Percentiles rank a stretch among this genome's conserved stretches.
These are phyloP conservation scores for Apodemus sylvaticus DNA, from an alignment of 2,113 vertebrate species.

Conservation along the genomic window DNA sequence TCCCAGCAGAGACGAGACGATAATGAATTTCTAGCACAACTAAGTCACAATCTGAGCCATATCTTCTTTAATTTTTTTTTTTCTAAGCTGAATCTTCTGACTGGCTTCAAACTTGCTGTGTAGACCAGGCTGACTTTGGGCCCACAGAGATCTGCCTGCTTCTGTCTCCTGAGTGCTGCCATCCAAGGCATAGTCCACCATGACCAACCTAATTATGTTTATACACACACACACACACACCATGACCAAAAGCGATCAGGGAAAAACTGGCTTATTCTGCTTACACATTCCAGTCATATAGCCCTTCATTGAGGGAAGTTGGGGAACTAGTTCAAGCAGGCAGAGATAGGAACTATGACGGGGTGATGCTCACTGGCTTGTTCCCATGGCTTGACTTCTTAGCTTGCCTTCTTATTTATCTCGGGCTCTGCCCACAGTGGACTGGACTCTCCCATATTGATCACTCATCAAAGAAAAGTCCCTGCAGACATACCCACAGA, in stretches of 20 bases:
- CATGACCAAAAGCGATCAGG: neutral
- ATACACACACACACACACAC: too few relatives aligned
- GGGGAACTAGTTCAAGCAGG: neutral
- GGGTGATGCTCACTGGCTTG: neutral
- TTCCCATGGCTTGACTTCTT: neutral
- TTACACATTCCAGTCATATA: neutral
- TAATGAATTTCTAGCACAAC: constrained; percentile 60
- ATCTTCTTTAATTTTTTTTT: neutral
- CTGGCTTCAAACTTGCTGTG: neutral
- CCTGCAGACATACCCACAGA: neutral
- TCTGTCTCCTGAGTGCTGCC: neutral
- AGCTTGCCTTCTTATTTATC: neutral
- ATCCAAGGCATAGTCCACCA: neutral
- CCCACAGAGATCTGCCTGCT: neutral
- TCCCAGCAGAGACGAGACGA: constrained; percentile 53
- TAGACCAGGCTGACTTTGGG: neutral
- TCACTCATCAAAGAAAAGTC: neutral
- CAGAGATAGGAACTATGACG: neutral
- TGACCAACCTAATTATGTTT: neutral
- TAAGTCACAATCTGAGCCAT: neutral
- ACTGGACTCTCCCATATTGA: neutral
- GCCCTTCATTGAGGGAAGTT: too few relatives aligned
- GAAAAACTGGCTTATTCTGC: neutral
- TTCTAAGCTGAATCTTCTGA: neutral
- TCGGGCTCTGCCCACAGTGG: neutral